Evolutionary conservation across 2,113 vertebrate species (phyloP), one percentile per base, ranked within the genome.

Genomic region (Meleagris gallopavo): DNA sequence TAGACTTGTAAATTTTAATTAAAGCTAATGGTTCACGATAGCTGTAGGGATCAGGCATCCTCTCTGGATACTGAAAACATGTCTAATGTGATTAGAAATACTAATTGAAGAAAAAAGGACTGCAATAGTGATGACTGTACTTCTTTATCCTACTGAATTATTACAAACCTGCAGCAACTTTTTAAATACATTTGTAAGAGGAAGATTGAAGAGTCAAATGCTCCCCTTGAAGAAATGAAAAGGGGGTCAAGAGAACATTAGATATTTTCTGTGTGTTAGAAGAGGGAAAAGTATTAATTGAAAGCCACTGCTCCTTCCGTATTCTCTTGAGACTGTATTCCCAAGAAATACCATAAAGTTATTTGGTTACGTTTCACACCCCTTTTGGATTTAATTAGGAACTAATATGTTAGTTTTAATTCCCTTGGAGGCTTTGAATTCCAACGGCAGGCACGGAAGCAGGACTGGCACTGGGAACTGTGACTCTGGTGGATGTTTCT

Each of bases 1-100:
- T 98, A 98, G 97, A 98, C 98, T 98, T 98, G 98, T 98, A 98
- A 98, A 98, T 98, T 98, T 98, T 98, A 98, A 98, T 98, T 98
- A 98, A 97, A 98, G 97, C 97, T 97, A 98, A 98, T 98, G 98
- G 98, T 97, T 98, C 97, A 96, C 92, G 96, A 97, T 98, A 96
- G 97, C 98, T 98, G 97, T 96, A 97, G 97, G 97, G 97, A 98
- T 97, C 96, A 97, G 97, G 93, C 97, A 92, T 97, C 95, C 97
- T 98, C 98, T 98, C 97, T 97, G 97, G 98, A 96, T 98, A 96
- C 96, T 95, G 94, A 95, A 97, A 97, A 97, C 96, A 96, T 93
- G 97, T 96, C 97, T 97, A 96, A 98, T 97, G 88, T 97, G 97
- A 98, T 98, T 97, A 98, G 96, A 97, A 97, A 97, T 92, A 97